A percentile compares a stretch with the other conserved stretches of the same genome.
Evolutionary conservation across 1,140 invertebrate species (phyloP).

Genomic region (Protaetia brevitarsis): DNA sequence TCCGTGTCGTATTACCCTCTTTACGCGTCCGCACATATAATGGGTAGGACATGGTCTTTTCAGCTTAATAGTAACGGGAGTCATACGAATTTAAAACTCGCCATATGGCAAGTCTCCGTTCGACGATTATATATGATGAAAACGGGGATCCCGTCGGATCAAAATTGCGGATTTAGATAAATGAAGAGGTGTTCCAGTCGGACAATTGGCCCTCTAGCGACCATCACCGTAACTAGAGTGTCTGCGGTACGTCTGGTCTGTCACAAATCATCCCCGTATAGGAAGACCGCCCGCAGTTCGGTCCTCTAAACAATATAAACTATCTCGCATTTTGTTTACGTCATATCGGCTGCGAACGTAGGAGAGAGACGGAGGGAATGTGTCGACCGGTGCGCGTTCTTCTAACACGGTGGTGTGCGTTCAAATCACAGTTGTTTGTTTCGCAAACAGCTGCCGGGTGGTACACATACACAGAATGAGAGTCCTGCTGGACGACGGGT

Average conservation of each 20-base stretch:
- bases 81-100: constrained; percentile 25
- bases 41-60: not conserved
- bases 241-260: constrained; percentile 3
- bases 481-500: constrained; percentile 19
- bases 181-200: constrained; percentile 30
- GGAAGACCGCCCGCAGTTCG: constrained; percentile 30
- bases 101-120: constrained; percentile 29
- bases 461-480: not conserved
- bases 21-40: not conserved
- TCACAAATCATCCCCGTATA: constrained; percentile 30
- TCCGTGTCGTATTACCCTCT: not conserved
- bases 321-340: constrained; percentile 20
- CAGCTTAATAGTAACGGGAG: constrained; percentile 4
- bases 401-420: constrained; percentile 12
- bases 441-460: constrained; percentile 31
- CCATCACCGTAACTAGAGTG: not conserved
- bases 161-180: constrained; percentile 33
- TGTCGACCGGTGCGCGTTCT: constrained; percentile 16
- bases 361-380: constrained; percentile 6
- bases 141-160: constrained; percentile 18
- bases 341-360: not conserved
- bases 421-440: constrained; percentile 33
- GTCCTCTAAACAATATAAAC: constrained; percentile 31
- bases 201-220: constrained; percentile 1
- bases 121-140: constrained; percentile 21